Conservation (phyloP, 2,797 vertebrate species). For the Malacoctenus gilli region DNA sequence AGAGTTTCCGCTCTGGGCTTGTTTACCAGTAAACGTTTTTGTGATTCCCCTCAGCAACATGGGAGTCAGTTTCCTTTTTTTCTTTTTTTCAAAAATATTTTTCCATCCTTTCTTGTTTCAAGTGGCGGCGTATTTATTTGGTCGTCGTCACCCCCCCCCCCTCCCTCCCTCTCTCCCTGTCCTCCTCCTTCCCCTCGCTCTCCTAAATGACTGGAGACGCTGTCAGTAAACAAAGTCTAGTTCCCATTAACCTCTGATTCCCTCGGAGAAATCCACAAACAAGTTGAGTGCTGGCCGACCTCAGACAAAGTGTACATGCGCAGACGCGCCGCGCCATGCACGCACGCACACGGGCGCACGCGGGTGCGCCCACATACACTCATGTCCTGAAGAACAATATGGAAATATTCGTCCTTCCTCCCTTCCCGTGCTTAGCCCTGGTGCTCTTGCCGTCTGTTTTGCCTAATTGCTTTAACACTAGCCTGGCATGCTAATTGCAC, state of each 20-base stretch:
- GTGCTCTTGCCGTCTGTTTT: slow-evolving; percentile 81
- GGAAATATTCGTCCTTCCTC: slow-evolving; percentile 79
- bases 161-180: neutral
- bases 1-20: slow-evolving; percentile 74
- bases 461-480: slow-evolving; percentile 86
- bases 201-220: slow-evolving; percentile 51
- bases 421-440: slow-evolving; percentile 70
- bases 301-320: slow-evolving; percentile 53
- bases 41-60: slow-evolving; percentile 69
- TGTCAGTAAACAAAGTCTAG: slow-evolving; percentile 72
- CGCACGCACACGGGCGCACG: slow-evolving; percentile 17
- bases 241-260: slow-evolving; percentile 76
- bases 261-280: slow-evolving; percentile 74
- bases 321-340: slow-evolving; percentile 14
- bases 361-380: slow-evolving; percentile 21
- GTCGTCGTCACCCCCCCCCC: neutral
- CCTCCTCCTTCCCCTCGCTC: neutral
- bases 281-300: slow-evolving; percentile 54
- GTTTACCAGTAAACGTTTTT: slow-evolving; percentile 81
- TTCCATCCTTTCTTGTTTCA: slow-evolving; percentile 35
- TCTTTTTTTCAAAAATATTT: slow-evolving; percentile 1
- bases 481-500: slow-evolving; percentile 85
- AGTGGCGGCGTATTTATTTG: slow-evolving; percentile 48
- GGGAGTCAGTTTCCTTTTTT: slow-evolving; percentile 44
- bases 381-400: slow-evolving; percentile 78